Base-by-base conservation (phyloP, 2,797 vertebrate species). In the Phoeniculus purpureus region DNA sequence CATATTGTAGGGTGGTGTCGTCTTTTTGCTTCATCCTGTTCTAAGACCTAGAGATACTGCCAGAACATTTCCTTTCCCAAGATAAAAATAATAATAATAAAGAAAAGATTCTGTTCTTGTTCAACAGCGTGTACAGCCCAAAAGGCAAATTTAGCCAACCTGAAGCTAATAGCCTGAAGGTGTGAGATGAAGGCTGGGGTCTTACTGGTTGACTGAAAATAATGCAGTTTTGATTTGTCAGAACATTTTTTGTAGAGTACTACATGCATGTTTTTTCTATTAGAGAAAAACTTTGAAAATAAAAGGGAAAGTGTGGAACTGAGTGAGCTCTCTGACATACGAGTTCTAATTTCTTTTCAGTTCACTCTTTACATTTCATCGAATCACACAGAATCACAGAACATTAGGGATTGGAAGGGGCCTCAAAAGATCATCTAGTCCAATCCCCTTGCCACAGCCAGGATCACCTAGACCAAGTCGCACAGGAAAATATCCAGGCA, bases 31-130 rank as follows among this genome's bases (percentile, higher is more conserved):
- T 97, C 97, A 96, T 95, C 93, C 72, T 94, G 87, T 93, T 96
- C 72, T 94, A 95, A 95, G 78, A 87, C 89, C 83, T 68, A 91
- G 72, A 94, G 91, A 52, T 85, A 91, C 16, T 94, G 90, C 95
- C 91, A 95, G 85, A 94, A 77, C 74, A 94, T 87, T 96, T 97
- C 96, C 90, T 72, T 96, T 97, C 92, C 90, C 95, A 94, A 87
- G 87, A 89, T 82, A 15, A 26, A 25, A 14, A 66, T 76, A 79
- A 61, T 17, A 79, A 61, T 17, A 40, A 34, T 52, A 81, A 73
- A 93, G 62, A 32, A 80, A 71, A 60, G 9, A 52, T 84, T 78
- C 59, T 87, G 61, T 61, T 91, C 45, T 83, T 27, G 4, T 83
- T 85, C 87, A 89, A 90, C 72, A 90, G 45, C 80, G 40, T 71